These are phyloP conservation scores for Euclidia mi DNA, from an alignment of 2,888 invertebrate genomes.

Conservation along the genomic window DNA sequence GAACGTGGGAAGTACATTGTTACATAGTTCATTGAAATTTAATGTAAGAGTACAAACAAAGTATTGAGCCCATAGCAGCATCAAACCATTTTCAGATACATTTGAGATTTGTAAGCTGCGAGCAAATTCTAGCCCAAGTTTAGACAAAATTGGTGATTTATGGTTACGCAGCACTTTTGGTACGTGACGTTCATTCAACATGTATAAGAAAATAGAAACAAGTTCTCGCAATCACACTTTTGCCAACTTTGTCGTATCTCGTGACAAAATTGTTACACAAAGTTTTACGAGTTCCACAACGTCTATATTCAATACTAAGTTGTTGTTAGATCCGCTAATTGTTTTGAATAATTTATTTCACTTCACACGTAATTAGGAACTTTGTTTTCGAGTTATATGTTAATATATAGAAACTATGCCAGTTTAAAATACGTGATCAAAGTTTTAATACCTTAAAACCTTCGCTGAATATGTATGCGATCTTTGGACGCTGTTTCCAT, in stretches of 20 bases:
- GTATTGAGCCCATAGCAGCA: too few relatives aligned
- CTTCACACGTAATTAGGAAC: slow-evolving; percentile 79
- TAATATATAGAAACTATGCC: slow-evolving; percentile 73
- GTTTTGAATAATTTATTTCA: slow-evolving; percentile 82
- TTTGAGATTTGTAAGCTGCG: not conserved
- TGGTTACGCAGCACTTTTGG: too few relatives aligned
- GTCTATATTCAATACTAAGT: slow-evolving; percentile 55
- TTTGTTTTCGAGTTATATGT: slow-evolving; percentile 72
- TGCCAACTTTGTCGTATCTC: slow-evolving; percentile 22
- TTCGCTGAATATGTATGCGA: slow-evolving; percentile 73
- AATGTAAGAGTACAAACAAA: too few relatives aligned
- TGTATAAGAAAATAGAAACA: slow-evolving; percentile 10
- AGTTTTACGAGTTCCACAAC: slow-evolving; percentile 45
- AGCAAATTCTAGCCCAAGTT: too few relatives aligned
- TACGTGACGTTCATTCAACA: too few relatives aligned
- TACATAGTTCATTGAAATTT: too few relatives aligned
- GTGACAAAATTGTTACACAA: slow-evolving; percentile 24
- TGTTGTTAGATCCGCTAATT: slow-evolving; percentile 74
- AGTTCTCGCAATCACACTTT: slow-evolving; percentile 17
- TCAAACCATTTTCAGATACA: too few relatives aligned
- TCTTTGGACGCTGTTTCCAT: slow-evolving; percentile 42
- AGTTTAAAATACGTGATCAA: slow-evolving; percentile 73
- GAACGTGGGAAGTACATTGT: too few relatives aligned
- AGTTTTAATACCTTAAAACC: slow-evolving; percentile 72
- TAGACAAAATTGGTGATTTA: too few relatives aligned